Conservation (phyloP, 1,140 invertebrate genomes). For the Notospermus geniculatus region DNA sequence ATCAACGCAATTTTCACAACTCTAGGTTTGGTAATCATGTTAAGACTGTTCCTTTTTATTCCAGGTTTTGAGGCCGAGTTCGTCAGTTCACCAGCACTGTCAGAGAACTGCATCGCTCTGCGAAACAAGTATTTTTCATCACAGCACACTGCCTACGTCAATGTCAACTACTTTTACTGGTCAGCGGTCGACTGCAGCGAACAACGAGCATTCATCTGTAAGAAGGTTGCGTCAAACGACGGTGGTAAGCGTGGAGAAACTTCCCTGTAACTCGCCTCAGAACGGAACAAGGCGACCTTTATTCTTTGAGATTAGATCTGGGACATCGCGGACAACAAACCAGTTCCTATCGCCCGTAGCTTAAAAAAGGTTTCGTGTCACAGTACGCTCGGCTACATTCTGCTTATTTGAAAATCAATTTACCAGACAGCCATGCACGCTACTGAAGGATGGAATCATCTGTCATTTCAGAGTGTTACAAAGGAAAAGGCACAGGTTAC, state of each 20-base stretch:
- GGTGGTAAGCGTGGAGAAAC: no score
- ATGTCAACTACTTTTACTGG: no score
- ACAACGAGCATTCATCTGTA: no score
- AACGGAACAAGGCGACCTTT: no score
- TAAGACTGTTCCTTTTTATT: not conserved
- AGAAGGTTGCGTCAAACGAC: no score
- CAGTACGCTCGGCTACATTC: not conserved
- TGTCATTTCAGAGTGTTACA: conserved; percentile 21
- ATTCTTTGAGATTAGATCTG: not conserved
- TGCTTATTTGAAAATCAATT: not conserved
- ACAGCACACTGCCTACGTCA: not conserved
- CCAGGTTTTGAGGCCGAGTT: not conserved
- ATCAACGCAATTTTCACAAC: no score
- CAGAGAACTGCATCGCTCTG: conserved; percentile 13
- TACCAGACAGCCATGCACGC: not conserved
- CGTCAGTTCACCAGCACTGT: conserved; percentile 1
- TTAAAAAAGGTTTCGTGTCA: not conserved
- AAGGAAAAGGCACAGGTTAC: conserved; percentile 21
- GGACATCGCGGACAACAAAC: not conserved
- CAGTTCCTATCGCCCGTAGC: not conserved
- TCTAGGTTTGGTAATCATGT: no score
- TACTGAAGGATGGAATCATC: not conserved
- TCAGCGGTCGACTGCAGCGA: no score
- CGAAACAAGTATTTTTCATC: conserved; percentile 30
- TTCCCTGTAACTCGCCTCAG: no score